Evolutionary conservation across 2,888 invertebrate species (phyloP).

Genomic region (Panopea generosa): DNA sequence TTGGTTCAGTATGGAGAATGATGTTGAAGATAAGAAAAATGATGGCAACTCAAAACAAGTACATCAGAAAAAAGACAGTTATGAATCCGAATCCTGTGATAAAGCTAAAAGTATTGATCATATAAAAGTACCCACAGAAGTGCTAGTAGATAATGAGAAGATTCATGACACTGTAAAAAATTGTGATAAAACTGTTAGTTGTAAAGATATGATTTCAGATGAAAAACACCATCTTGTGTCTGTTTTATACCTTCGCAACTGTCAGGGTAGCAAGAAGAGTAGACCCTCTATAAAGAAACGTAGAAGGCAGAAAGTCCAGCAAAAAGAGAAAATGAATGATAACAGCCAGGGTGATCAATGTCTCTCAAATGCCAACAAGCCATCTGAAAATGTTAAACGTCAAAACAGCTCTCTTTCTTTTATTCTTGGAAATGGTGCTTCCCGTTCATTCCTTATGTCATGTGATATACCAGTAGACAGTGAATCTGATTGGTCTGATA

Average conservation of each 20-base stretch:
- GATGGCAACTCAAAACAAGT: neutral
- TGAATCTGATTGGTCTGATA: slow-evolving; percentile 55
- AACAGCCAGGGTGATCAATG: slow-evolving; percentile 2
- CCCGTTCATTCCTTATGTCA: slow-evolving; percentile 54
- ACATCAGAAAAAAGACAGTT: slow-evolving; percentile 22
- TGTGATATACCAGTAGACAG: slow-evolving; percentile 56
- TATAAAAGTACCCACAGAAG: neutral
- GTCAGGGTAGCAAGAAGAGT: slow-evolving; percentile 32
- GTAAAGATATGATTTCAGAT: neutral
- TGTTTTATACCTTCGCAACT: slow-evolving; percentile 50
- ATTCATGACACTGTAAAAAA: neutral
- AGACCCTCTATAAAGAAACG: slow-evolving; percentile 66
- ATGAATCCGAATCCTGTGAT: slow-evolving; percentile 3
- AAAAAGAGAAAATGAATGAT: slow-evolving; percentile 8
- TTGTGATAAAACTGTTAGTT: neutral
- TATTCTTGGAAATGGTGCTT: slow-evolving; percentile 48
- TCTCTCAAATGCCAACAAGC: neutral
- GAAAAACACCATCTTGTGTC: slow-evolving; percentile 12
- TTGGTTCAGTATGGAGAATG: slow-evolving; percentile 53
- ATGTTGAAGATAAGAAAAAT: slow-evolving; percentile 22
- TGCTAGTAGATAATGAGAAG: neutral
- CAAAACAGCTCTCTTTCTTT: slow-evolving; percentile 56
- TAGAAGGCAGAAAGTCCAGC: slow-evolving; percentile 54
- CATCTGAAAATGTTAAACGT: neutral
- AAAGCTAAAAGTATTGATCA: neutral